Conservation (phyloP, 2,888 invertebrate genomes). For the Diarsia dahlii region DNA sequence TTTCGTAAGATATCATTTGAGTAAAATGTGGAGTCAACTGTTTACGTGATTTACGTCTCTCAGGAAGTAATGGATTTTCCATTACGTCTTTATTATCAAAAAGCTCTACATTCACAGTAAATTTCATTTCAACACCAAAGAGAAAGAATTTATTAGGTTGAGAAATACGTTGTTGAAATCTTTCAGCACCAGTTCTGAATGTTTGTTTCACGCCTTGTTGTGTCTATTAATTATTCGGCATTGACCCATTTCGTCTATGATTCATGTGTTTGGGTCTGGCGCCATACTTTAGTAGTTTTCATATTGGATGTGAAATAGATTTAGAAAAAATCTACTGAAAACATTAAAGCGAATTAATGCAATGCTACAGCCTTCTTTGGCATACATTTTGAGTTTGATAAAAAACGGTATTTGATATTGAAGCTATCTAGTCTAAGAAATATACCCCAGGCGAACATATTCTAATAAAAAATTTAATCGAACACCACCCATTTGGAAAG, state of each 20-base stretch:
- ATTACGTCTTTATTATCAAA: slow-evolving; percentile 11
- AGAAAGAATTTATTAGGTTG: slow-evolving; percentile 2
- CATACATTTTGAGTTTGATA: background rate
- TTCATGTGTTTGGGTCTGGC: slow-evolving; percentile 37
- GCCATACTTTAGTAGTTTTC: slow-evolving; percentile 21
- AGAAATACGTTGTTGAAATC: slow-evolving; percentile 26
- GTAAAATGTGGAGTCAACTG: slow-evolving; percentile 36
- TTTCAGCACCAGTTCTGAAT: slow-evolving; percentile 27
- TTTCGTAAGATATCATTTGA: slow-evolving; percentile 53
- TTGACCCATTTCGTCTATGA: slow-evolving; percentile 59
- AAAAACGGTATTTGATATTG: slow-evolving; percentile 11
- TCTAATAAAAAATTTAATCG: slow-evolving; percentile 45
- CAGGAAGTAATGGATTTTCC: slow-evolving; percentile 17
- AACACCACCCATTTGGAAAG: slow-evolving; percentile 56
- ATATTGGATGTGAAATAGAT: slow-evolving; percentile 33
- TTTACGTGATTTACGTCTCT: slow-evolving; percentile 41
- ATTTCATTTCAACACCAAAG: slow-evolving; percentile 19
- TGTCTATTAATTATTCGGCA: slow-evolving; percentile 54
- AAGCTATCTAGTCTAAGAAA: slow-evolving; percentile 22
- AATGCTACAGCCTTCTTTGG: background rate
- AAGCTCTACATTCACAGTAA: background rate
- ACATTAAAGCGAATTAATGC: background rate
- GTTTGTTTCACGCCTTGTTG: slow-evolving; percentile 19
- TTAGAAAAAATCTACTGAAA: slow-evolving; percentile 21
- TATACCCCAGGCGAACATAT: slow-evolving; percentile 36